Conservation (phyloP, 2,113 vertebrate species). For the Pteruthius melanotis region DNA sequence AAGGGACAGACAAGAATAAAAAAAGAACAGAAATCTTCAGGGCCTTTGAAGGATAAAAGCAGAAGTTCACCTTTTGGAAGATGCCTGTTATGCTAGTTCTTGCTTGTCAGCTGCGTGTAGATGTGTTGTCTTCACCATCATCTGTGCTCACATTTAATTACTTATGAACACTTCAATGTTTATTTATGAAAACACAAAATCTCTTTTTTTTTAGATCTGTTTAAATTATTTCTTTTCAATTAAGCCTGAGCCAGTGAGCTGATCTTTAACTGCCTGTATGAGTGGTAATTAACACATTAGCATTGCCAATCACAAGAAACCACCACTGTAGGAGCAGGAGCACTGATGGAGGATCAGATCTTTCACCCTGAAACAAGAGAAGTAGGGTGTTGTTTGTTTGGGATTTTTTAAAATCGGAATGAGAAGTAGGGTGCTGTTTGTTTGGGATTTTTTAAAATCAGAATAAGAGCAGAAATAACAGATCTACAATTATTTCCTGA, state of each 20-base stretch:
- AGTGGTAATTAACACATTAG: background rate
- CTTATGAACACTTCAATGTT: background rate
- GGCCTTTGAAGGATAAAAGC: background rate
- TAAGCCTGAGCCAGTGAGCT: background rate
- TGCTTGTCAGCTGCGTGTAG: background rate
- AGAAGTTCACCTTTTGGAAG: background rate
- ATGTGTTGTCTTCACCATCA: background rate
- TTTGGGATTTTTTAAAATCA: background rate
- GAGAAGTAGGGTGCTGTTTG: background rate
- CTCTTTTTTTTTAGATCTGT: background rate
- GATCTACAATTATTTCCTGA: background rate
- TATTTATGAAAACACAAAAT: background rate
- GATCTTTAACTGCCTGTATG: background rate
- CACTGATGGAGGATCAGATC: background rate
- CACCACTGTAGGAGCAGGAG: background rate
- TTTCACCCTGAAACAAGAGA: background rate
- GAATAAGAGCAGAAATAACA: background rate
- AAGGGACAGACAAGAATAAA: background rate
- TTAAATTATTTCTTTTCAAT: constrained; percentile 12
- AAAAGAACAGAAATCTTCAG: background rate
- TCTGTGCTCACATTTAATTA: background rate
- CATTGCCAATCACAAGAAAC: background rate
- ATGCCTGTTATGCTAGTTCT: background rate
- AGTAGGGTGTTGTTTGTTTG: background rate
- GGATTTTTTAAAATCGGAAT: background rate